Evolutionary conservation across 2,888 invertebrate species (phyloP).

Genomic region (Plagodis dolabraria): DNA sequence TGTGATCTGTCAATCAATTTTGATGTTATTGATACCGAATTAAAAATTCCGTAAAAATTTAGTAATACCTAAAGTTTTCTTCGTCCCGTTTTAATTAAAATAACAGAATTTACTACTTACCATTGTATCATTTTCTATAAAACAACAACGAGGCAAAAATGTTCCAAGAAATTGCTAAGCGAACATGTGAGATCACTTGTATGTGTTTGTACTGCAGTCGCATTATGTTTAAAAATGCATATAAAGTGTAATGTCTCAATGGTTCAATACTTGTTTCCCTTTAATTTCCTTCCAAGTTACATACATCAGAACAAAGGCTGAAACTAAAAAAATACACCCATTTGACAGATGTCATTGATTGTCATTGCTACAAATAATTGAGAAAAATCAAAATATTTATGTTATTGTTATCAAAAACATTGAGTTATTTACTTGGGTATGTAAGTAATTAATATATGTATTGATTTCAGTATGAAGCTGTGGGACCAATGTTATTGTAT

Average conservation of each 20-base stretch:
- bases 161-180: slow-evolving; percentile 27
- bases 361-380: slow-evolving; percentile 59
- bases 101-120: too few species aligned
- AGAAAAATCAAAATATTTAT: slow-evolving; percentile 61
- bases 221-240: too few species aligned
- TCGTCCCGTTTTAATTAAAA: too few species aligned
- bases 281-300: neutral
- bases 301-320: slow-evolving; percentile 13
- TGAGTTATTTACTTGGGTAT: slow-evolving; percentile 36
- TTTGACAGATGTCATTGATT: slow-evolving; percentile 75
- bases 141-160: neutral
- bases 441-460: slow-evolving; percentile 27
- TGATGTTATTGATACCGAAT: slow-evolving; percentile 82
- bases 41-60: slow-evolving; percentile 43
- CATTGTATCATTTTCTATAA: neutral
- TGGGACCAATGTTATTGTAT: slow-evolving; percentile 69
- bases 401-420: slow-evolving; percentile 51
- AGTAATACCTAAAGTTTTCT: neutral
- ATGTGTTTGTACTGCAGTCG: too few species aligned
- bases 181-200: slow-evolving; percentile 64
- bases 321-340: slow-evolving; percentile 47
- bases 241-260: too few species aligned
- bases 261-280: too few species aligned
- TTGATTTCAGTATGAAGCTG: slow-evolving; percentile 69
- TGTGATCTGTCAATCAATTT: slow-evolving; percentile 75